These are phyloP conservation scores for Seira musarum DNA, from an alignment of 2,888 invertebrate species.

Conservation along the genomic window DNA sequence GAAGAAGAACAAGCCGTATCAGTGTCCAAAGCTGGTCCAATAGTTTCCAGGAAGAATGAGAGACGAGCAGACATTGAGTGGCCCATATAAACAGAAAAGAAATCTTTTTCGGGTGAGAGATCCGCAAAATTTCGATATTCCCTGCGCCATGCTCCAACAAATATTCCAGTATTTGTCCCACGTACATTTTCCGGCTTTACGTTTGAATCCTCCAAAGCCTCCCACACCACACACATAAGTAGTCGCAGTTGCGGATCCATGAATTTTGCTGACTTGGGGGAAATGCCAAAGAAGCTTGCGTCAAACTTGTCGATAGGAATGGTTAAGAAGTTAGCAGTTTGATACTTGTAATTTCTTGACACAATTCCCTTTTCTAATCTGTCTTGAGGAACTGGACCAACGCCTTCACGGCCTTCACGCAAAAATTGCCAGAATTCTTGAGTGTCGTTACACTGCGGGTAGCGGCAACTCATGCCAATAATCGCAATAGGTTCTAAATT, in stretches of 20 bases:
- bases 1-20: neutral
- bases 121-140: conserved; percentile 9
- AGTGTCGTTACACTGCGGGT: conserved; percentile 50
- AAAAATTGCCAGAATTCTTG: conserved; percentile 58
- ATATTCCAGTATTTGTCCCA: neutral
- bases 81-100: neutral
- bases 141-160: conserved; percentile 27
- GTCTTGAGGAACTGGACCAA: neutral
- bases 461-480: conserved; percentile 59
- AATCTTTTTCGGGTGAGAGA: neutral
- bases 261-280: conserved; percentile 18
- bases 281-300: conserved; percentile 28
- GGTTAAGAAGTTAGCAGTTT: conserved; percentile 16
- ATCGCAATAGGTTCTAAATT: conserved; percentile 53
- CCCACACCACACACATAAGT: conserved; percentile 29
- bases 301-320: conserved; percentile 41
- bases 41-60: neutral
- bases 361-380: neutral
- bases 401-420: neutral
- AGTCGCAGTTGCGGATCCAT: conserved; percentile 27
- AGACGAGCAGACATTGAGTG: neutral
- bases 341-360: conserved; percentile 27
- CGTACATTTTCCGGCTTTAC: conserved; percentile 12
- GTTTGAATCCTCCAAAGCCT: conserved; percentile 26
- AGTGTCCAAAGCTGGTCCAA: conserved; percentile 1